A percentile compares a stretch with the other conserved stretches of the same genome.
Conservation (phyloP, 2,888 invertebrate species). For the Dynastes tityus region DNA sequence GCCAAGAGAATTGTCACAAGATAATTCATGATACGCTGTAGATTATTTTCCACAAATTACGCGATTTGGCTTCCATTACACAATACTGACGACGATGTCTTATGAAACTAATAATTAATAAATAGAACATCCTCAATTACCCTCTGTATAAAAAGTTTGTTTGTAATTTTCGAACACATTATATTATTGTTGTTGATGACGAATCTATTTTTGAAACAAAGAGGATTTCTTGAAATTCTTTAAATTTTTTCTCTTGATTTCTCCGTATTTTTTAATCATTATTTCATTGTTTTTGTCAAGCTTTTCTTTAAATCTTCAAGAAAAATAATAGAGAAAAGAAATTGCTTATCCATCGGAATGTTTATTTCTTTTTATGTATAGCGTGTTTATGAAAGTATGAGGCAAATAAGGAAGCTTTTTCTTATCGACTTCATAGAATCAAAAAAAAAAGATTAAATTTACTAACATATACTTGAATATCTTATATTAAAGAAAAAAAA, state of each 20-base stretch:
- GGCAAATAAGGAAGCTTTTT: too few species aligned
- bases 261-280: not conserved
- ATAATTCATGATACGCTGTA: slow-evolving; percentile 38
- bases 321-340: too few species aligned
- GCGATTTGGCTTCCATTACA: slow-evolving; percentile 65
- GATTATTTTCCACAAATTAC: slow-evolving; percentile 30
- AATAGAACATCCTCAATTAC: slow-evolving; percentile 54
- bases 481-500: too few species aligned
- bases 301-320: not conserved
- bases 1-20: not conserved
- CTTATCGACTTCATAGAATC: too few species aligned
- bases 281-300: slow-evolving; percentile 8
- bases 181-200: slow-evolving; percentile 65
- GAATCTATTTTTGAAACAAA: slow-evolving; percentile 45
- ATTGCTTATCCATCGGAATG: not conserved
- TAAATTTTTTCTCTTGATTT: not conserved
- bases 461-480: too few species aligned
- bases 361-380: not conserved
- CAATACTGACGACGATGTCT: slow-evolving; percentile 55
- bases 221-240: too few species aligned
- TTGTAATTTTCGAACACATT: slow-evolving; percentile 58
- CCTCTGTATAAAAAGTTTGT: slow-evolving; percentile 54
- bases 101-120: slow-evolving; percentile 48
- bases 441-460: too few species aligned
- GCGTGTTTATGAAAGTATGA: not conserved